Conservation (phyloP, 2,888 invertebrate genomes). For the Lamellibrachia satsuma region DNA sequence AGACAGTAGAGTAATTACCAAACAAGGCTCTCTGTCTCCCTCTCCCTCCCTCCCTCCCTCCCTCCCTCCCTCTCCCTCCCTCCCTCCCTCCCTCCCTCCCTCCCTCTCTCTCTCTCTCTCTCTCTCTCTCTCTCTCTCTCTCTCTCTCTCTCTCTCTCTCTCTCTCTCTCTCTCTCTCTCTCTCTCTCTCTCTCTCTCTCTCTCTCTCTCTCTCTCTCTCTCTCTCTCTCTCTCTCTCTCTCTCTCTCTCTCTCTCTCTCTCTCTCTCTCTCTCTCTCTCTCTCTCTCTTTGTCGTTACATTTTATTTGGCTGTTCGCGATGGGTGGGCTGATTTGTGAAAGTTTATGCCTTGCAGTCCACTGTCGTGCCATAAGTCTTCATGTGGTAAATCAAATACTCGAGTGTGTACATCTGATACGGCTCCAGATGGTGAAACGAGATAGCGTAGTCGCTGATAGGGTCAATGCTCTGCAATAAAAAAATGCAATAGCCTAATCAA, state of each 20-base stretch:
- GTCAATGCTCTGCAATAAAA: too few species aligned
- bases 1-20: too few species aligned
- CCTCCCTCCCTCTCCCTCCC: neutral
- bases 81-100: neutral
- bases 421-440: too few species aligned
- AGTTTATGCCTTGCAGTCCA: too few species aligned
- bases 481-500: too few species aligned
- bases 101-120: neutral
- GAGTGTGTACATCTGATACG: too few species aligned
- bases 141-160: constrained; percentile 1
- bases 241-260: neutral
- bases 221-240: neutral
- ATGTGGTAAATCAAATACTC: too few species aligned
- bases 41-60: neutral
- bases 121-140: constrained; percentile 1
- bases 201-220: neutral
- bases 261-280: constrained; percentile 1
- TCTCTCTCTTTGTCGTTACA: neutral
- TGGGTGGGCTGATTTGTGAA: too few species aligned
- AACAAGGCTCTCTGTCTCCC: neutral
- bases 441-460: too few species aligned
- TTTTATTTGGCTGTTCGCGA: too few species aligned
- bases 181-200: neutral
- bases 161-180: constrained; percentile 1
- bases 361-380: too few species aligned